Conservation (phyloP, 2,888 invertebrate genomes). For the Chironomus riparius region DNA sequence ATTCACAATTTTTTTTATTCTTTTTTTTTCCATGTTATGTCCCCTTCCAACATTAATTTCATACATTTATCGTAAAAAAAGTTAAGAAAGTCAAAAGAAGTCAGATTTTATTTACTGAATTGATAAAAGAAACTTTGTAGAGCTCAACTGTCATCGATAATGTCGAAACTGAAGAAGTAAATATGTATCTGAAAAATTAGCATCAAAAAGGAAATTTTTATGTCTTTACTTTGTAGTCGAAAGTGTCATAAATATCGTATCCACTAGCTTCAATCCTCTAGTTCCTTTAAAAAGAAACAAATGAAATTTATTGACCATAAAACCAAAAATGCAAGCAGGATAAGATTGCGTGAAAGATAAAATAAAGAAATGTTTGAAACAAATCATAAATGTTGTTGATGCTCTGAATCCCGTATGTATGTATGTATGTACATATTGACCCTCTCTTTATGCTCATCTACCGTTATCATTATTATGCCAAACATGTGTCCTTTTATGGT, state of each 20-base stretch:
- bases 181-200: not conserved
- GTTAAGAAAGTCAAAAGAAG: constrained; percentile 3
- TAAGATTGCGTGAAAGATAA: constrained; percentile 27
- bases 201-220: constrained; percentile 12
- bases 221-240: constrained; percentile 21
- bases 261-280: not conserved
- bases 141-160: constrained; percentile 13
- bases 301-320: constrained; percentile 26
- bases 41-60: not conserved
- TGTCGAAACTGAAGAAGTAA: not conserved
- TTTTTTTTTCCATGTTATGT: not conserved
- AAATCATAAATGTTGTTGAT: constrained; percentile 21
- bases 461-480: constrained; percentile 21
- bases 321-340: constrained; percentile 22
- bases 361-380: constrained; percentile 2
- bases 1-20: not conserved
- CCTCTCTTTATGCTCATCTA: not conserved
- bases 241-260: constrained; percentile 18
- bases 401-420: not conserved
- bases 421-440: not conserved
- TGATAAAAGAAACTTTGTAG: constrained; percentile 11
- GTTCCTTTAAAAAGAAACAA: not conserved
- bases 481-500: constrained; percentile 21
- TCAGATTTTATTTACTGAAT: not conserved
- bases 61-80: not conserved